Conservation (phyloP, 2,113 vertebrate species). For the Epinephelus moara region DNA sequence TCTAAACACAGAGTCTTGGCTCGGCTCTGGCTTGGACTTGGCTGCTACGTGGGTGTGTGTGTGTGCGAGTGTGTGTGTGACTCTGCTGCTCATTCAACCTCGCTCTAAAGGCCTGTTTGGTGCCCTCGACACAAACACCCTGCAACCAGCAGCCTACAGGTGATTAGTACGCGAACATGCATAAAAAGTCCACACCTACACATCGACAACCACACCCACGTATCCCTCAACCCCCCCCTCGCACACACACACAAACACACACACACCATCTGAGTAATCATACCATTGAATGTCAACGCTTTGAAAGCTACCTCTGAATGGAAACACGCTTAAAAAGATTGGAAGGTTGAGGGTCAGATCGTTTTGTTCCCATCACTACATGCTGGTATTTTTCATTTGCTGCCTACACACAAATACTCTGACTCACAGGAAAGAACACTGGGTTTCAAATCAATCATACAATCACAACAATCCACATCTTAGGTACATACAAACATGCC, state of each 20-base stretch:
- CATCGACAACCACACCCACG: conserved; percentile 18
- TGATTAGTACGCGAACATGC: conserved; percentile 36
- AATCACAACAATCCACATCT: conserved; percentile 62
- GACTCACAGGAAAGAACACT: conserved; percentile 47
- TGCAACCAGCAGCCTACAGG: conserved; percentile 63
- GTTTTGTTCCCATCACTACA: conserved; percentile 57
- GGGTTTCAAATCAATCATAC: conserved; percentile 66
- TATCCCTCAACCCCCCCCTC: background rate
- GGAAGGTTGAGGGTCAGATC: conserved; percentile 66
- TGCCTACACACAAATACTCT: conserved; percentile 57
- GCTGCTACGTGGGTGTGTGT: conserved; percentile 52
- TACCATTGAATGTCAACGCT: conserved; percentile 47
- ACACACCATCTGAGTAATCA: conserved; percentile 49
- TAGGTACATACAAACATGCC: conserved; percentile 56
- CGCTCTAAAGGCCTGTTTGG: conserved; percentile 56
- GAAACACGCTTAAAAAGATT: conserved; percentile 47
- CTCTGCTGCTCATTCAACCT: conserved; percentile 69
- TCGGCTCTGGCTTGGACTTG: conserved; percentile 65
- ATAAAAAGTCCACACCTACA: background rate
- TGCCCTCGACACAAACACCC: conserved; percentile 52
- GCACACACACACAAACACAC: background rate
- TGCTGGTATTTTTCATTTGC: conserved; percentile 68
- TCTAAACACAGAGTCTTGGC: conserved; percentile 78
- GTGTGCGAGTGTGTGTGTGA: conserved; percentile 18
- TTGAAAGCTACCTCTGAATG: conserved; percentile 59